Percentiles rank a stretch among this genome's conserved stretches.
These are phyloP conservation scores for Corvus cornix DNA, from an alignment of 2,113 vertebrate species.

Conservation along the genomic window DNA sequence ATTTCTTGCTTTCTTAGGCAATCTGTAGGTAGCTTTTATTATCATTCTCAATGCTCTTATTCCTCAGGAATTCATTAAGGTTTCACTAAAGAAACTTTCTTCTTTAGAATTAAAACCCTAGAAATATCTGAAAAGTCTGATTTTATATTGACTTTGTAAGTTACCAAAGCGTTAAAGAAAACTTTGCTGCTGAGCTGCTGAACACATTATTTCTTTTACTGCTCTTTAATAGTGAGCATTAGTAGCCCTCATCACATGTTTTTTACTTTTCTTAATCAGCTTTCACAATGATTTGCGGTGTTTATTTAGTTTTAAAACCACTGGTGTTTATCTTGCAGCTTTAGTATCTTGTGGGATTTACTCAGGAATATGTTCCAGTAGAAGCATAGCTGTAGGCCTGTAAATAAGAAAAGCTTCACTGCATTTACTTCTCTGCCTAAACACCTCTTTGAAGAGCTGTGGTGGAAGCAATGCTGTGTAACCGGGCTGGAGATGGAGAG, in stretches of 20 bases:
- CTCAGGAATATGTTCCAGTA: not conserved
- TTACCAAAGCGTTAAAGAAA: not conserved
- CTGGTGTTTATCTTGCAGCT: not conserved
- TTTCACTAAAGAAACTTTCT: not conserved
- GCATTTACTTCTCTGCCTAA: not conserved
- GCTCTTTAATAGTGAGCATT: not conserved
- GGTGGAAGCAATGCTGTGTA: not conserved
- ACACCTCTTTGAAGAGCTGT: not conserved
- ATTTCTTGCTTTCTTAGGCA: not conserved
- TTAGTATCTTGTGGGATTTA: slow-evolving; percentile 12
- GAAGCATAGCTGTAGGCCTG: not conserved
- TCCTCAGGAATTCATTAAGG: not conserved
- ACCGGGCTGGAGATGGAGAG: not conserved
- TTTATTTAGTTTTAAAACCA: slow-evolving; percentile 38
- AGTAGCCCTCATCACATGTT: not conserved
- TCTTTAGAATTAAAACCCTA: not conserved
- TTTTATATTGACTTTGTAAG: not conserved
- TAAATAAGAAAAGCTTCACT: not conserved
- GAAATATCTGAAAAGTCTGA: not conserved
- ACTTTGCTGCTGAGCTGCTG: not conserved
- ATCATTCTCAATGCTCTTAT: not conserved
- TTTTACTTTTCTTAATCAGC: slow-evolving; percentile 18
- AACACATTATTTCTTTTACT: not conserved
- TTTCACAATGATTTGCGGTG: slow-evolving; percentile 15
- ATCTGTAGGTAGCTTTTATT: not conserved